Conservation (phyloP, 1,140 invertebrate species). For the Drosophila eugracilis region DNA sequence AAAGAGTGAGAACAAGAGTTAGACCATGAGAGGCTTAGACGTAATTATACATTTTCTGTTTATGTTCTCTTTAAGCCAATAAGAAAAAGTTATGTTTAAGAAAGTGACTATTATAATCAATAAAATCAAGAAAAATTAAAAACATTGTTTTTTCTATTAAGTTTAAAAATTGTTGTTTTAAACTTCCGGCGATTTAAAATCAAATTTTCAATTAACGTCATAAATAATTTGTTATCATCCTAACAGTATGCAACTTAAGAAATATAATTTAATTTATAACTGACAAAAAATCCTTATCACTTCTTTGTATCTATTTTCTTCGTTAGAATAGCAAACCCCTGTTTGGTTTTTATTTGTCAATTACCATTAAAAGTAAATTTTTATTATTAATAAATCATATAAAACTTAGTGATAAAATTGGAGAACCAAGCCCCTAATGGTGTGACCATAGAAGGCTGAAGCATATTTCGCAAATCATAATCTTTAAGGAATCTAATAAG, state of each 20-base stretch:
- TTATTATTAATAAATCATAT: too few species aligned
- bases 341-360: not conserved
- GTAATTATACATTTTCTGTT: constrained; percentile 14
- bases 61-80: constrained; percentile 21
- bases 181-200: too few species aligned
- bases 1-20: not conserved
- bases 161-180: too few species aligned
- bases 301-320: not conserved
- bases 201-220: too few species aligned
- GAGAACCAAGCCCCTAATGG: not conserved
- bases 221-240: not conserved
- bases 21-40: constrained; percentile 3
- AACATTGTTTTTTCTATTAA: too few species aligned
- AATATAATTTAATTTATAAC: not conserved
- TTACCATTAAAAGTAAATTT: not conserved
- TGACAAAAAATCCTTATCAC: not conserved
- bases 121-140: too few species aligned
- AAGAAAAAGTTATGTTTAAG: constrained; percentile 27
- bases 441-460: not conserved
- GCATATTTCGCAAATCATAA: not conserved
- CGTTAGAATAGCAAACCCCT: too few species aligned
- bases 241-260: not conserved
- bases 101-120: constrained; percentile 20
- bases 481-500: not conserved
- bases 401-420: not conserved